phyloP scores from a whole-genome alignment of 1,140 invertebrate species.

The Drosophila sucinea region DNA sequence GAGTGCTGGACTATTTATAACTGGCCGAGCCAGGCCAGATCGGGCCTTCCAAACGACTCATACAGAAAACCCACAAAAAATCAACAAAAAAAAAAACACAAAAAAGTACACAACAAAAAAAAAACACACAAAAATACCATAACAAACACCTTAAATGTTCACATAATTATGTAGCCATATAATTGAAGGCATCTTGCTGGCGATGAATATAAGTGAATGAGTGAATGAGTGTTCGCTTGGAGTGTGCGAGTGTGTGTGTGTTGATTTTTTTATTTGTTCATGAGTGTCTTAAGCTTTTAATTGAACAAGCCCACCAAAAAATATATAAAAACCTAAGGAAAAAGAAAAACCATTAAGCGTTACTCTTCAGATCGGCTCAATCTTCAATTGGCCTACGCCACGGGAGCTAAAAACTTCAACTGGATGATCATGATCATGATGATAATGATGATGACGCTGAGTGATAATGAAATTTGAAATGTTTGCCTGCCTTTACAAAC shows the following conservation, averaged over 20 bases:
- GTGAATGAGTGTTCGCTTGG: slow-evolving; percentile 3
- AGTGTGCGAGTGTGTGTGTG: slow-evolving; percentile 3
- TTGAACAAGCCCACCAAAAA: slow-evolving; percentile 68
- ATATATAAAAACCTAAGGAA: slow-evolving; percentile 16
- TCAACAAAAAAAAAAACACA: background rate
- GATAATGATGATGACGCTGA: slow-evolving; percentile 16
- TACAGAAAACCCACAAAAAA: slow-evolving; percentile 12
- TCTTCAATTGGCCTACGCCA: slow-evolving; percentile 68
- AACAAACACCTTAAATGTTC: slow-evolving; percentile 61
- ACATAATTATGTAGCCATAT: slow-evolving; percentile 60
- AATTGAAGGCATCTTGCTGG: slow-evolving; percentile 51
- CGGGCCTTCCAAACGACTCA: slow-evolving; percentile 10
- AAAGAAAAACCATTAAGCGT: slow-evolving; percentile 63
- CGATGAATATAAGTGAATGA: slow-evolving; percentile 6
- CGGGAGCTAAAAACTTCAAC: slow-evolving; percentile 52
- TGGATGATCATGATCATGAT: slow-evolving; percentile 23
- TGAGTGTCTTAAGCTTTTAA: slow-evolving; percentile 64
- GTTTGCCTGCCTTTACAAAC: slow-evolving; percentile 42
- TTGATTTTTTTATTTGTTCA: slow-evolving; percentile 2
- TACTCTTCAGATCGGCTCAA: slow-evolving; percentile 58
- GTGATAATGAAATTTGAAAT: slow-evolving; percentile 65
- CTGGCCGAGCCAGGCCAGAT: slow-evolving; percentile 23
- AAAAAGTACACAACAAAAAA: background rate
- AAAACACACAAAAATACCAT: slow-evolving; percentile 21
- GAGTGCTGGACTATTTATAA: slow-evolving; percentile 64